A percentile compares a stretch with the other conserved stretches of the same genome.
Conservation (phyloP, 2,797 vertebrate genomes). For the Austrolebias charrua region DNA sequence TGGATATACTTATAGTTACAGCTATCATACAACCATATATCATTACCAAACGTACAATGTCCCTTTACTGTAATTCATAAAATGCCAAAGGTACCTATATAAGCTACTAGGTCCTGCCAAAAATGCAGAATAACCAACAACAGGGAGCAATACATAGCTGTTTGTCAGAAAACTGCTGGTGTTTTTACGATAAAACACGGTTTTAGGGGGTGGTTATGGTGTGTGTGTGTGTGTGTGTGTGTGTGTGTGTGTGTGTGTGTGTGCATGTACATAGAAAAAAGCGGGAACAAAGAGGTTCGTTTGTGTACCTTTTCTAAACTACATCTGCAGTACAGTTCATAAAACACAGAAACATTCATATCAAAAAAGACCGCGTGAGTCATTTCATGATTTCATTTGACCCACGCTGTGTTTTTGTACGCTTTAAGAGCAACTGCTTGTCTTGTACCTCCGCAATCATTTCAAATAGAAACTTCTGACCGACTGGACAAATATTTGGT, state of each 20-base stretch:
- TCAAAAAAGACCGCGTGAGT: constrained; percentile 67
- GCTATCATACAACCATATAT: constrained; percentile 79
- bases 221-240: constrained; percentile 13
- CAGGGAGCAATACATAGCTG: constrained; percentile 62
- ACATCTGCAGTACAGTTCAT: constrained; percentile 73
- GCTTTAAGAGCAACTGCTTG: constrained; percentile 69
- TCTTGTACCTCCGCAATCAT: constrained; percentile 74
- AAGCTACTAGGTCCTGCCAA: constrained; percentile 70
- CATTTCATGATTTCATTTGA: constrained; percentile 58
- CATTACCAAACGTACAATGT: constrained; percentile 78
- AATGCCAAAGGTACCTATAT: constrained; percentile 82
- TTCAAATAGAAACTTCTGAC: constrained; percentile 57
- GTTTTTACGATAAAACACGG: constrained; percentile 68
- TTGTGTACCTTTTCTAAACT: constrained; percentile 79
- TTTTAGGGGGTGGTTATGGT: constrained; percentile 7
- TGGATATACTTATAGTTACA: constrained; percentile 80
- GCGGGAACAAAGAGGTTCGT: constrained; percentile 64
- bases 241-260: constrained; percentile 11
- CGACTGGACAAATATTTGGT: constrained; percentile 53
- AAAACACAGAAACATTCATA: constrained; percentile 75
- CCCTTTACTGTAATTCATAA: constrained; percentile 75
- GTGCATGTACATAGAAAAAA: constrained; percentile 20
- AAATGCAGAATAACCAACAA: constrained; percentile 71
- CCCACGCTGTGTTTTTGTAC: constrained; percentile 66
- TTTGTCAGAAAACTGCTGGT: constrained; percentile 74